Conservation (phyloP, 2,888 invertebrate genomes). For the Drosophila kuntzei region DNA sequence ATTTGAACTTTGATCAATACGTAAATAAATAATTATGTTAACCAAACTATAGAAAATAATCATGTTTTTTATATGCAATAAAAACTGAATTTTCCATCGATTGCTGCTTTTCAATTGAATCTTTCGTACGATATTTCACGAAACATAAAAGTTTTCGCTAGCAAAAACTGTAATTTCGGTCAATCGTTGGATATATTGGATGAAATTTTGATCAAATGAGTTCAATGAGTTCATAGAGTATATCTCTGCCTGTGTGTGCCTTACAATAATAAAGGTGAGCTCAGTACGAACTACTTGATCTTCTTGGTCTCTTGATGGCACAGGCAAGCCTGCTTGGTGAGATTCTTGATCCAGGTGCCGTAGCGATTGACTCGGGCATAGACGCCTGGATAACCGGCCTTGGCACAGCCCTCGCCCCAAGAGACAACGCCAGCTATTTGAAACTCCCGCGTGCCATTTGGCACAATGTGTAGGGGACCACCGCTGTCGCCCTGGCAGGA, state of each 20-base stretch:
- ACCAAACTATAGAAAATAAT: constrained; percentile 30
- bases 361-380: constrained; percentile 93
- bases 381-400: constrained; percentile 88
- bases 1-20: constrained; percentile 2
- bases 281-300: constrained; percentile 71
- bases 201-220: constrained; percentile 2
- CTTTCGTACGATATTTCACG: constrained; percentile 19
- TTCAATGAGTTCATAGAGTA: background rate
- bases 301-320: constrained; percentile 86
- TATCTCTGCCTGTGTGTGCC: constrained; percentile 22
- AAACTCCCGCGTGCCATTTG: constrained; percentile 74
- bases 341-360: constrained; percentile 88
- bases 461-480: constrained; percentile 83
- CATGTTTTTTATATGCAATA: constrained; percentile 25
- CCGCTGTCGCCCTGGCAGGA: constrained; percentile 85
- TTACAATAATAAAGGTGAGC: constrained; percentile 6
- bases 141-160: constrained; percentile 50
- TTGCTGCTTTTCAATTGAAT: background rate
- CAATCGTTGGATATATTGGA: constrained; percentile 1
- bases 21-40: background rate
- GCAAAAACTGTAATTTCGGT: constrained; percentile 51
- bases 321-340: constrained; percentile 90
- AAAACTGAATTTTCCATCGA: constrained; percentile 44
- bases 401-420: constrained; percentile 85
- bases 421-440: constrained; percentile 90